These are phyloP conservation scores for Drosophila ficusphila DNA, from an alignment of 1,140 invertebrate species.

Conservation along the genomic window DNA sequence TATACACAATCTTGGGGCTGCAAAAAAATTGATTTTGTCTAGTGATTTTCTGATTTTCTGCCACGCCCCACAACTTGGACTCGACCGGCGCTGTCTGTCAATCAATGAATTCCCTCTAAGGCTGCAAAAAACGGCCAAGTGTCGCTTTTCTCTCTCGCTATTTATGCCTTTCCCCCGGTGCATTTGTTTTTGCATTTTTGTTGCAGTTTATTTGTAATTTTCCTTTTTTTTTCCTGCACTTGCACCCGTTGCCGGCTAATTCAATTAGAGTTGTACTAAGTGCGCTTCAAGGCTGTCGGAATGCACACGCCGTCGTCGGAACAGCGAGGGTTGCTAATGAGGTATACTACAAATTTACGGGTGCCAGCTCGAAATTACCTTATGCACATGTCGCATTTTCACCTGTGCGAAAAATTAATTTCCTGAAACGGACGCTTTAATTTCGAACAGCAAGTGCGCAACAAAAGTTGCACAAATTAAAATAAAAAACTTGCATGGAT, in stretches of 20 bases:
- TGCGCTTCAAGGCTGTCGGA: conserved; percentile 63
- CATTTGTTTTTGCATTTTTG: conserved; percentile 31
- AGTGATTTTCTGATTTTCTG: conserved; percentile 66
- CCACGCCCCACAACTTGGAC: conserved; percentile 22
- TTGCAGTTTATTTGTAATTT: conserved; percentile 26
- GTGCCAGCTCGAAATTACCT: not conserved
- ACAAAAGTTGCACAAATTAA: not conserved
- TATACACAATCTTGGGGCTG: conserved; percentile 18
- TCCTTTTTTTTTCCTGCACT: conserved; percentile 27
- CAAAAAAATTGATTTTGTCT: conserved; percentile 65
- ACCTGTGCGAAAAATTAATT: not conserved
- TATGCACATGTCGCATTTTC: not conserved
- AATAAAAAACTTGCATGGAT: too few species aligned
- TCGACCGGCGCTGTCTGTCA: conserved; percentile 25
- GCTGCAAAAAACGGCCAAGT: conserved; percentile 35
- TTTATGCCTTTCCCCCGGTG: conserved; percentile 2
- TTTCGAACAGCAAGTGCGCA: not conserved
- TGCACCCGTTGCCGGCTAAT: conserved; percentile 60
- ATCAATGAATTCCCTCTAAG: conserved; percentile 59
- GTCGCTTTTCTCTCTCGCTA: conserved; percentile 19
- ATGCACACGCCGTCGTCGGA: conserved; percentile 32
- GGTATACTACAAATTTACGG: not conserved
- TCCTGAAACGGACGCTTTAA: not conserved
- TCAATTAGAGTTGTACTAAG: conserved; percentile 80
- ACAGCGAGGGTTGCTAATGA: conserved; percentile 35